Percentiles rank a stretch among this genome's conserved stretches.
Conservation (phyloP, 23 tunicate genomes). For the Trididemnum clinides region DNA sequence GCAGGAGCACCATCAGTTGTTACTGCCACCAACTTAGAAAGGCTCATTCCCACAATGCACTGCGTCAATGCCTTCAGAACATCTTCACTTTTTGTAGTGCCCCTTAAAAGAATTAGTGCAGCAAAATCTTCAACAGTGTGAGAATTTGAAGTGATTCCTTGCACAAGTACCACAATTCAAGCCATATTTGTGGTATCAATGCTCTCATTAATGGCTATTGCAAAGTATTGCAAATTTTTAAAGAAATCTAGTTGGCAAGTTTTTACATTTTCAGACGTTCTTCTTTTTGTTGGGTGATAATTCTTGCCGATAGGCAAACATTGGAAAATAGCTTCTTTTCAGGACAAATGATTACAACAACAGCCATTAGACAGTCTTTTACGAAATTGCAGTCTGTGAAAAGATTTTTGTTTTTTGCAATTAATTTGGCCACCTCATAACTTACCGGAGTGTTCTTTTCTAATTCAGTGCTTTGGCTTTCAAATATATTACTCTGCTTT, state of each 20-base stretch:
- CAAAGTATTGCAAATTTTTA: background rate
- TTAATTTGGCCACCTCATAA: background rate
- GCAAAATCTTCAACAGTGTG: background rate
- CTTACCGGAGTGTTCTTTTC: background rate
- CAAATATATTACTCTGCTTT: background rate
- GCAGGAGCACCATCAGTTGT: background rate
- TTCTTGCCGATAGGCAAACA: background rate
- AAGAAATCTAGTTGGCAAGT: background rate
- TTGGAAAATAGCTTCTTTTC: background rate
- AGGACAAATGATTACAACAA: background rate
- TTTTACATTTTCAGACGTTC: background rate
- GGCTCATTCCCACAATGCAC: background rate
- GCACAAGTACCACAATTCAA: background rate
- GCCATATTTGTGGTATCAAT: background rate
- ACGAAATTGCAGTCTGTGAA: background rate
- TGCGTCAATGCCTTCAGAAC: background rate
- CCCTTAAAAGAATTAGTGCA: background rate
- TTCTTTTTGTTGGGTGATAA: background rate
- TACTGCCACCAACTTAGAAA: background rate
- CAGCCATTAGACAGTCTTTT: background rate
- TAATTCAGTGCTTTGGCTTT: background rate
- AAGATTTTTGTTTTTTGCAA: background rate
- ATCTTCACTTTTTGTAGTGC: background rate
- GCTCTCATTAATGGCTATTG: background rate
- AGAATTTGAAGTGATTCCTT: background rate